These are phyloP conservation scores for Leptinotarsa tumamoca DNA, from an alignment of 2,888 invertebrate species.

Conservation along the genomic window DNA sequence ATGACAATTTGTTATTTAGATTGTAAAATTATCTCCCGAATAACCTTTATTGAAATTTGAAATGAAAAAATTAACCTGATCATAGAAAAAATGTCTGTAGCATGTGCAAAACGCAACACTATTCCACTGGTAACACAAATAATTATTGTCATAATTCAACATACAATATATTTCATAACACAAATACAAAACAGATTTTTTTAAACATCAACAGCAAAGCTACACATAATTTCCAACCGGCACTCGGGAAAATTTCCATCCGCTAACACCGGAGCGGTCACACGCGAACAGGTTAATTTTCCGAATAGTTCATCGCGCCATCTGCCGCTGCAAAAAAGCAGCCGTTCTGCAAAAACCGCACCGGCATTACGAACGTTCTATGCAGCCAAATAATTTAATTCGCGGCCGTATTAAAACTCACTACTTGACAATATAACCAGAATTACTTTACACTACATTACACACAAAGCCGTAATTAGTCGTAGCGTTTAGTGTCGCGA, in stretches of 20 bases:
- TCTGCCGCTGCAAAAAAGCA: constrained; percentile 29
- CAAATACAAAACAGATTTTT: too few species aligned
- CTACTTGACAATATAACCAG: constrained; percentile 52
- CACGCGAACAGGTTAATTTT: constrained; percentile 26
- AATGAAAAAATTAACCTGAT: too few species aligned
- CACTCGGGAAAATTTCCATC: not conserved
- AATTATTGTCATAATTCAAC: too few species aligned
- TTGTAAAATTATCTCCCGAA: too few species aligned
- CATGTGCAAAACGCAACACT: too few species aligned
- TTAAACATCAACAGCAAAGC: not conserved
- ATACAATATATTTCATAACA: too few species aligned
- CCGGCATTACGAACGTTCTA: constrained; percentile 33
- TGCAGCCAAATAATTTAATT: constrained; percentile 47
- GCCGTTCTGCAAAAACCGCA: constrained; percentile 39
- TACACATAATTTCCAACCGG: not conserved
- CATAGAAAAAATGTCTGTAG: too few species aligned
- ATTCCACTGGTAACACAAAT: too few species aligned
- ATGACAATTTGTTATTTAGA: too few species aligned
- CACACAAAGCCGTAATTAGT: constrained; percentile 48
- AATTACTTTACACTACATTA: constrained; percentile 52
- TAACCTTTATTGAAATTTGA: too few species aligned
- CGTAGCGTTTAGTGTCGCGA: constrained; percentile 45
- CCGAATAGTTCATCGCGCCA: constrained; percentile 22
- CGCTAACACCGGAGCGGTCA: constrained; percentile 5
- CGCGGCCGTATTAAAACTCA: constrained; percentile 47